Evolutionary conservation across 2,797 vertebrate genomes (phyloP).

Genomic region (Macropodus opercularis): DNA sequence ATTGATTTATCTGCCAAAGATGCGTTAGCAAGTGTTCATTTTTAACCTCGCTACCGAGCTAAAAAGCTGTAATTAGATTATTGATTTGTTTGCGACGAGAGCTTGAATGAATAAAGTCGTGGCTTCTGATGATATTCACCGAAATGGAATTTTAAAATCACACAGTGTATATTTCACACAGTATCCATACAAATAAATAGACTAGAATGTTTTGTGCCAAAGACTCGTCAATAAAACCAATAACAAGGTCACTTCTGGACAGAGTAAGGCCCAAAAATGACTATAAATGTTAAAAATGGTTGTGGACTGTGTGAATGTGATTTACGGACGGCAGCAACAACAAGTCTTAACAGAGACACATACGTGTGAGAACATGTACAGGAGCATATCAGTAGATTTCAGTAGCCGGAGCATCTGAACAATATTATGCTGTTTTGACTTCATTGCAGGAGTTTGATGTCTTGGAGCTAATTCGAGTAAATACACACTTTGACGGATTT

Average conservation of each 20-base stretch:
- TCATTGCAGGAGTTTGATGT: not conserved
- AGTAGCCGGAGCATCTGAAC: not conserved
- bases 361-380: not conserved
- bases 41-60: constrained; percentile 9
- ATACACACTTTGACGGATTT: not conserved
- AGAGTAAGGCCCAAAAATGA: not conserved
- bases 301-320: not conserved
- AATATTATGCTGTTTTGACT: not conserved
- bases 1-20: constrained; percentile 20
- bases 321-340: no score
- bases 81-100: not conserved
- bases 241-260: not conserved
- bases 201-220: not conserved
- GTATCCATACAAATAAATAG: not conserved
- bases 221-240: not conserved
- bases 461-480: constrained; percentile 1
- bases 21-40: not conserved
- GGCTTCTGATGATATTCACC: constrained; percentile 1
- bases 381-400: no score
- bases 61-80: constrained; percentile 1
- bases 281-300: not conserved
- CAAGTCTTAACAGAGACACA: not conserved
- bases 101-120: not conserved
- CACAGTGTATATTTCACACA: not conserved
- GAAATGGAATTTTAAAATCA: constrained; percentile 3